Percentiles rank a stretch among this genome's conserved stretches.
These are phyloP conservation scores for Dryobotodes eremita DNA, from an alignment of 2,888 invertebrate species.

Conservation along the genomic window DNA sequence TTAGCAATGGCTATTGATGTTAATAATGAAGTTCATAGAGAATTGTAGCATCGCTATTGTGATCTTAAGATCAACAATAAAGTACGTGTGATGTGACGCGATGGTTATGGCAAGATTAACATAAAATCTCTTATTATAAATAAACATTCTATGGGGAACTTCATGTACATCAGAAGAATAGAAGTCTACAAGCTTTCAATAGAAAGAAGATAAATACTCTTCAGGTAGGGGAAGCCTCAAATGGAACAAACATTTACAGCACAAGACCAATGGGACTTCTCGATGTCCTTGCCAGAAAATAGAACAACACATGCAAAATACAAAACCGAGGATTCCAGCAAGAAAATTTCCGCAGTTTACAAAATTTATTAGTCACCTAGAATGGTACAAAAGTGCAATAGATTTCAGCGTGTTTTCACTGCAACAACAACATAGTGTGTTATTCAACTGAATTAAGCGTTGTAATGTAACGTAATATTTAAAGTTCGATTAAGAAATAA, in stretches of 20 bases:
- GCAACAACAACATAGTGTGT: slow-evolving; percentile 17
- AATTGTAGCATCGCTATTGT: background rate
- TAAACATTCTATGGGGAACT: background rate
- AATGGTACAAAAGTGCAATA: slow-evolving; percentile 15
- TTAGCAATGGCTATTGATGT: background rate
- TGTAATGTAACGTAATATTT: slow-evolving; percentile 32
- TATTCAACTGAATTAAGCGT: slow-evolving; percentile 9
- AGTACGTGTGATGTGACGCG: background rate
- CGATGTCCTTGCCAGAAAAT: background rate
- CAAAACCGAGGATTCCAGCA: background rate
- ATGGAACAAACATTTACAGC: background rate
- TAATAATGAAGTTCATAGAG: background rate
- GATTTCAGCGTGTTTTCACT: slow-evolving; percentile 17
- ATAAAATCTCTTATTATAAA: background rate
- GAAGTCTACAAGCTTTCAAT: background rate
- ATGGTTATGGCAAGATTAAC: background rate
- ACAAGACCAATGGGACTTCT: background rate
- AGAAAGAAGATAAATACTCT: background rate
- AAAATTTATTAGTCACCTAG: slow-evolving; percentile 16
- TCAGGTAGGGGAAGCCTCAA: background rate
- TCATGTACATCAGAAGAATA: background rate
- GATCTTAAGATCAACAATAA: background rate
- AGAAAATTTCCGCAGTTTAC: background rate
- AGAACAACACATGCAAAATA: background rate
- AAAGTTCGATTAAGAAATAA: slow-evolving; percentile 45